These are phyloP conservation scores for Podarcis cretensis DNA, from an alignment of 2,113 vertebrate species.

Conservation along the genomic window DNA sequence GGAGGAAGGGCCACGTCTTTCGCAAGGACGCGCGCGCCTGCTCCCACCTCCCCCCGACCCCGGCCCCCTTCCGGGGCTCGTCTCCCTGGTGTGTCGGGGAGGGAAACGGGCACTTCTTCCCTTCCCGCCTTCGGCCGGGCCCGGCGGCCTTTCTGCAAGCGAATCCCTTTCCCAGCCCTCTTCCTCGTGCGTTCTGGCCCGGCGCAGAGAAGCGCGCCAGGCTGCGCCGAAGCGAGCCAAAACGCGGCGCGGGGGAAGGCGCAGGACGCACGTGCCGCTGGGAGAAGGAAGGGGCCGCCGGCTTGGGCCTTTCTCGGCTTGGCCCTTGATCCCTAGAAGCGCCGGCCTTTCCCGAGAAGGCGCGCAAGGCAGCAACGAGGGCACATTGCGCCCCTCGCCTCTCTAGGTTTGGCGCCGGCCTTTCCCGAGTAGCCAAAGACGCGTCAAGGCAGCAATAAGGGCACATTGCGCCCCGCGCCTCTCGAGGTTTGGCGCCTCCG, in stretches of 20 bases:
- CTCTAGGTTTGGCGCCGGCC: rapidly evolving
- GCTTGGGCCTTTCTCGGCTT: too few species aligned
- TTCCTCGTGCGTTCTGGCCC: background rate
- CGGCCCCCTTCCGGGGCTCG: background rate
- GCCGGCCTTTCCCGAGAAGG: too few species aligned
- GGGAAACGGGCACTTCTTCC: too few species aligned
- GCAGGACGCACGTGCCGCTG: background rate
- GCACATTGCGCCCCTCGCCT: too few species aligned
- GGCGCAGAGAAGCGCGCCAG: background rate
- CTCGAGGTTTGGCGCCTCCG: rapidly evolving
- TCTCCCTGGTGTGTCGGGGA: too few species aligned
- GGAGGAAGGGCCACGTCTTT: background rate
- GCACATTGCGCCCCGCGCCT: too few species aligned
- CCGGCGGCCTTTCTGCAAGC: background rate
- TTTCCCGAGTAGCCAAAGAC: background rate
- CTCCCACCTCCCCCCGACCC: background rate
- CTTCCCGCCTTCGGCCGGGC: background rate
- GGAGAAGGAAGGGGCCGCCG: background rate
- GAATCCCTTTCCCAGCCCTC: too few species aligned
- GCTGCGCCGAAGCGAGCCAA: background rate
- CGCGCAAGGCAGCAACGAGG: background rate
- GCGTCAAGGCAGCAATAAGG: too few species aligned
- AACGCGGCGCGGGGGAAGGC: too few species aligned
- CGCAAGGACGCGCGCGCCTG: too few species aligned
- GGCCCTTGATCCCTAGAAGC: too few species aligned